Percentiles rank a stretch among this genome's conserved stretches.
Conservation (phyloP, 2,888 invertebrate species). For the Aspidapion aeneum region DNA sequence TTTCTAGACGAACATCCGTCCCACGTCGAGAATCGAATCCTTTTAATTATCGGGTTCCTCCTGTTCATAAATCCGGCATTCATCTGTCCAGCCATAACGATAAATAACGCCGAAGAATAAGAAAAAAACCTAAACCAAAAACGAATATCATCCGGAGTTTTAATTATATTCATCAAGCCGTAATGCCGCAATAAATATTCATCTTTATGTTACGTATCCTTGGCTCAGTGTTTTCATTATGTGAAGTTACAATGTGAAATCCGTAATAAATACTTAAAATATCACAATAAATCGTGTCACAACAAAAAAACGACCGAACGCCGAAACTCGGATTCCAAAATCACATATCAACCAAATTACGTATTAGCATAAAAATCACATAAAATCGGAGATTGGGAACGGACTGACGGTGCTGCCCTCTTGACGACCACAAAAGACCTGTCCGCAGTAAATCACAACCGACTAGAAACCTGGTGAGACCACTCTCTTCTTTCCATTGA, state of each 20-base stretch:
- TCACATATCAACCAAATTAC: conserved; percentile 42
- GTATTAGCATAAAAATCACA: conserved; percentile 50
- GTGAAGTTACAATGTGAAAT: conserved; percentile 42
- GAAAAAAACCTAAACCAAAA: conserved; percentile 1
- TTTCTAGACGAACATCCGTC: background rate
- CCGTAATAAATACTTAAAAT: conserved; percentile 44
- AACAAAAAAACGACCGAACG: conserved; percentile 27
- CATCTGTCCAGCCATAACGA: conserved; percentile 24
- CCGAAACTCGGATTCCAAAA: conserved; percentile 36
- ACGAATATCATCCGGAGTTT: conserved; percentile 26
- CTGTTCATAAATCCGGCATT: conserved; percentile 24
- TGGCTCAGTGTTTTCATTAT: conserved; percentile 36
- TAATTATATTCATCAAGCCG: conserved; percentile 39
- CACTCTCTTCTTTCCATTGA: background rate
- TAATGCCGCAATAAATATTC: conserved; percentile 41
- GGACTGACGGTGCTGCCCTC: conserved; percentile 27
- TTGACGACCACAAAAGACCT: conserved; percentile 48
- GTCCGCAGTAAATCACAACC: conserved; percentile 44
- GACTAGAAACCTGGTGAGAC: background rate
- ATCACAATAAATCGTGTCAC: conserved; percentile 41
- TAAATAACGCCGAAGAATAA: conserved; percentile 18
- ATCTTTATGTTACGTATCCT: conserved; percentile 37
- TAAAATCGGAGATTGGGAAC: conserved; percentile 40
- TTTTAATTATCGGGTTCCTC: conserved; percentile 25
- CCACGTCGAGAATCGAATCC: background rate